Evolutionary conservation across 2,797 vertebrate species (phyloP), one percentile per base, ranked within the genome.

Genomic region (Hydrocynus forskahlii): DNA sequence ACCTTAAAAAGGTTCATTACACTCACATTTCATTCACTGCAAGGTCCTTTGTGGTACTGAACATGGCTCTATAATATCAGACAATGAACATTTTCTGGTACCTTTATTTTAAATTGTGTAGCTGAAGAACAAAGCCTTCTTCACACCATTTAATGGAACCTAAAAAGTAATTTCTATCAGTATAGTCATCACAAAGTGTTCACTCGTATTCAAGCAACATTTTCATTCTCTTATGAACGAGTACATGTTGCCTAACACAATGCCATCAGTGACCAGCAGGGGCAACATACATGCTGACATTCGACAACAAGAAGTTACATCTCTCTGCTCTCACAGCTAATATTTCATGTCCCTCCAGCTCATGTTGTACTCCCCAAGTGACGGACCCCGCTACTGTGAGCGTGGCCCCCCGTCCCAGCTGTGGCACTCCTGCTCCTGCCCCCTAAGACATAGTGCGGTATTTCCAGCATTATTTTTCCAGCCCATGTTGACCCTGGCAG

Each of bases 301-400:
- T 59, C 57, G 21, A 16, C 23, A 9, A 23, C 1, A 21, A 10
- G 7, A 64, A 38, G 62, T 64, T 38, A 5, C 23, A 62, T 62
- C 23, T 62, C 23, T 6, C 2, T 38, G 13, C 59, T 62, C 23
- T 7, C 21, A 62, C 59, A 62, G 91, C 90, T 90, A 88, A 89
- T 86, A 87, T 90, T 91, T 85, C 82, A 89, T 77, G 86, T 89
- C 88, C 79, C 89, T 88, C 68, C 89, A 79, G 89, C 86, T 72
- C 82, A 43, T 89, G 87, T 89, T 87, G 87, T 91, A 87, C 86
- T 88, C 88, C 89, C 92, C 89, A 82, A 87, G 66, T 0, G 85
- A 76, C 78, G 78, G 76, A 50, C 84, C 66, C 45, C 79, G 85
- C 90, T 92, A 89, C 90, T 88, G 87, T 88, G 86, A 88, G 90